Evolutionary conservation across 2,888 invertebrate genomes (phyloP), one percentile per base, ranked within the genome.

Genomic region (Autographa gamma): DNA sequence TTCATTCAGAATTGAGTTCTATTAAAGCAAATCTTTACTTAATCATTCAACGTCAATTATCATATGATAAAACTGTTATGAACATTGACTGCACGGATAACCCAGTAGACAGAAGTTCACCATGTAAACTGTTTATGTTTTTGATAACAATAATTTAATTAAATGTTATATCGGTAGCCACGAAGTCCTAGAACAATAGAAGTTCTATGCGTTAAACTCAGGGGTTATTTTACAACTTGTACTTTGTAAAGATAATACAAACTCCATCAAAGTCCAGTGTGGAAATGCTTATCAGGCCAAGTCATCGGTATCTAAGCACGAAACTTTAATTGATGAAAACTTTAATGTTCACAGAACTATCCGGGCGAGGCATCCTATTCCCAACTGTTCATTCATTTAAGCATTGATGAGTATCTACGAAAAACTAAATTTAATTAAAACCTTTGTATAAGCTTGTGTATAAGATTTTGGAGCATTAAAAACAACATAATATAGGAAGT

Each of bases 241-340:
- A 79, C 79, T 83, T 75, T 65, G 63, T 71, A 69, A 80, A 73
- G 82, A 80, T 83, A 74, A 75, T 76, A 82, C 59, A 79, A 83
- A 82, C 76, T 81, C 52, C 67, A 80, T 83, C 76, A 80, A 78
- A 81, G 79, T 56, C 69, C 67, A 48, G 65, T 63, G 41, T 16
- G 66, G 66, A 74, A 74, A 69, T 69, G 66, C 74, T 74, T 75
- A 80, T 73, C 72, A 65, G 41, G 19, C 60, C 63, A 83, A 81
- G 70, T 78, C 73, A 77, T 79, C 58, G 48, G 69, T 77, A 68
- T 71, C 66, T 74, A 59, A 73, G 38, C 66, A 56, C 32, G 13
- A 43, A 83, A 77, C 77, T 81, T 79, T 81, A 83, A 82, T 82
- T 83, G 69, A 60, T 52, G 59, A 8, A 16, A 71, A 67, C 70